phyloP scores from a whole-genome alignment of 2,113 vertebrate species.

The Rousettus leschenaultii region DNA sequence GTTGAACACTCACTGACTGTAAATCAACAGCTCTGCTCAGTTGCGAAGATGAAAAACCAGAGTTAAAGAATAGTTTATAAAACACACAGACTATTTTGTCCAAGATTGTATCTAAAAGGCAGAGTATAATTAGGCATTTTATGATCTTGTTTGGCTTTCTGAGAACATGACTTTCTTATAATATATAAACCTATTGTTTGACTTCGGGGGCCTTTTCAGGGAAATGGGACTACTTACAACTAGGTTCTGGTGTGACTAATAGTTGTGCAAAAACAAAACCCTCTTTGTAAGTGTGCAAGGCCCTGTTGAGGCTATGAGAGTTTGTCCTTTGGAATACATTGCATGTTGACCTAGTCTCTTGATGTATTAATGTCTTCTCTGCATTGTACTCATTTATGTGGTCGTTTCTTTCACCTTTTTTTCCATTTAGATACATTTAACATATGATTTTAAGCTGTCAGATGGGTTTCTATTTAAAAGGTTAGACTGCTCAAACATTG shows the following conservation, averaged over 20 bases:
- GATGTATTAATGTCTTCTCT: background rate
- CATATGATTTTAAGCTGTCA: conserved; percentile 33
- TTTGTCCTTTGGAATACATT: background rate
- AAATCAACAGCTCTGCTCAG: background rate
- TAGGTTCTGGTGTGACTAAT: conserved; percentile 17
- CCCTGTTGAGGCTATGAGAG: background rate
- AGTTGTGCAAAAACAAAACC: background rate
- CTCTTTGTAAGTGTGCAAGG: background rate
- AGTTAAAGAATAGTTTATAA: background rate
- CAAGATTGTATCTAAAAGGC: background rate
- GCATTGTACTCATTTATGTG: background rate
- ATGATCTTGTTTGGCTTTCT: background rate
- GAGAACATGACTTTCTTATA: background rate
- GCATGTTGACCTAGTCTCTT: background rate
- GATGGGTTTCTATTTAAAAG: conserved; percentile 39
- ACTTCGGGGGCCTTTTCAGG: background rate
- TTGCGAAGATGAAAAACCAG: background rate
- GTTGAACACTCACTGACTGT: background rate
- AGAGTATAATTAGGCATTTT: background rate
- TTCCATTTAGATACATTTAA: conserved; percentile 20
- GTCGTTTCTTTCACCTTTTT: conserved; percentile 22
- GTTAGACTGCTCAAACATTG: background rate
- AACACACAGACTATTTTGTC: background rate
- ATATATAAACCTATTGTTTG: background rate
- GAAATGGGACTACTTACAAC: background rate